Evolutionary conservation across 2,888 invertebrate species (phyloP), one percentile per base, ranked within the genome.

Genomic region (Lithodes maja): DNA sequence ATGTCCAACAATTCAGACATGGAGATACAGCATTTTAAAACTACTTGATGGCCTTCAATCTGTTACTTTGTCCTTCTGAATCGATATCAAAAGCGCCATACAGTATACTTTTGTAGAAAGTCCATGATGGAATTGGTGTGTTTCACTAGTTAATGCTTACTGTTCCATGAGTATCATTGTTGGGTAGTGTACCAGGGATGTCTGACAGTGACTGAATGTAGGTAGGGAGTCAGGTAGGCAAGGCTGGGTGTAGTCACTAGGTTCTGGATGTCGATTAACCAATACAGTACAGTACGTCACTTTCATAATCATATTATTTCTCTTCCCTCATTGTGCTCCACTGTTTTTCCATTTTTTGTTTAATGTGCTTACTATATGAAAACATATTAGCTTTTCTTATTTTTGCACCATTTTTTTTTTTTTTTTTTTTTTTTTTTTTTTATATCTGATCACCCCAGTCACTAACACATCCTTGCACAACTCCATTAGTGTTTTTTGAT

Each of bases 391-490:
- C 33, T 71, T 71, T 17, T 71, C 3, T 71, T 71, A 71, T 61
- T 7, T 61, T 61, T 61, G 9, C 68, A 61, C 33, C 33, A 33
- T 33, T 33, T 33, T 33, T 33, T 33, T 33, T 33, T 33, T 33
- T 33, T 33, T 33, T 33, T 33, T 33, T 33, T 33, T 33, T 33
- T 33, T 33, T 33, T 33, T 33, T 33, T 33, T 33, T 33, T 33
- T 71, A 71, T 12, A 17, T 71, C n/a, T 85, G 69, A 85, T 85
- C 85, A 79, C 53, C 77, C 53, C 54, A 78, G 53, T 75, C 68
- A 85, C 84, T 88, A 83, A 81, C 88, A 89, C 75, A 85, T 79
- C 85, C 80, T 74, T 85, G 75, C 85, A 85, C 88, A 12, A n/a
- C 71, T 71, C 17, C 55, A 77, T 71, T 68, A 88, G 69, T 88